A percentile compares a stretch with the other conserved stretches of the same genome.
phyloP scores from a whole-genome alignment of 2,797 vertebrate genomes.

The Hoplostethus atlanticus region DNA sequence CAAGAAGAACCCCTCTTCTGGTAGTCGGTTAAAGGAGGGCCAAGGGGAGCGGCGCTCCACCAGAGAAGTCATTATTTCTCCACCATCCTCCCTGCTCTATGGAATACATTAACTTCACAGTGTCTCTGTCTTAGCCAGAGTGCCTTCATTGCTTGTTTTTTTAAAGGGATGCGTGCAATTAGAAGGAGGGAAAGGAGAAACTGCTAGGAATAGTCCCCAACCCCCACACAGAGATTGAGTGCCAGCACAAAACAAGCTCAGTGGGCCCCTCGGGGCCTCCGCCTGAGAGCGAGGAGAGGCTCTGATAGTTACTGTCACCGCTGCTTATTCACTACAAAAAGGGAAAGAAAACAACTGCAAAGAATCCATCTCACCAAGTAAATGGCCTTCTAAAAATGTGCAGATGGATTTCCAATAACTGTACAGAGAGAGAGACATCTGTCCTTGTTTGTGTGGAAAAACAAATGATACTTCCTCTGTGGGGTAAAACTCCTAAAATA shows the following conservation, averaged over 20 bases:
- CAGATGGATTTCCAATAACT: slow-evolving; percentile 68
- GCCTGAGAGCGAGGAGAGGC: slow-evolving; percentile 59
- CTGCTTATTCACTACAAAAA: slow-evolving; percentile 64
- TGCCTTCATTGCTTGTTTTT: slow-evolving; percentile 76
- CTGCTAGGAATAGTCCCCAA: slow-evolving; percentile 77
- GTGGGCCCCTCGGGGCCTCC: slow-evolving; percentile 62
- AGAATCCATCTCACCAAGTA: slow-evolving; percentile 42
- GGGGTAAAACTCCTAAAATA: slow-evolving; percentile 19
- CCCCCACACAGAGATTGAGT: slow-evolving; percentile 73
- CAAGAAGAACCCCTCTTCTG: slow-evolving; percentile 61
- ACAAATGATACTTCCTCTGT: slow-evolving; percentile 33
- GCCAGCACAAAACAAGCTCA: slow-evolving; percentile 73
- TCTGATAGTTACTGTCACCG: slow-evolving; percentile 61
- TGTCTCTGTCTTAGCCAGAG: slow-evolving; percentile 80
- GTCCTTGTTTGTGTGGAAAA: slow-evolving; percentile 33
- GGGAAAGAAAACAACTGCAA: slow-evolving; percentile 54
- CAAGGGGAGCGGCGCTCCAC: slow-evolving; percentile 69
- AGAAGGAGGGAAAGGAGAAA: slow-evolving; percentile 87
- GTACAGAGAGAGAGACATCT: slow-evolving; percentile 11
- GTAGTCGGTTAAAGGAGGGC: slow-evolving; percentile 70
- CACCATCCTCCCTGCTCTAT: slow-evolving; percentile 69
- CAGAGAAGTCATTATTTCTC: slow-evolving; percentile 77
- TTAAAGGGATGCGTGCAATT: slow-evolving; percentile 87
- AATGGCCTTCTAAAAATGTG: slow-evolving; percentile 63
- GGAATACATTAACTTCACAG: slow-evolving; percentile 81